Evolutionary conservation across 2,888 invertebrate genomes (phyloP).

Genomic region (Anthophora plumipes): DNA sequence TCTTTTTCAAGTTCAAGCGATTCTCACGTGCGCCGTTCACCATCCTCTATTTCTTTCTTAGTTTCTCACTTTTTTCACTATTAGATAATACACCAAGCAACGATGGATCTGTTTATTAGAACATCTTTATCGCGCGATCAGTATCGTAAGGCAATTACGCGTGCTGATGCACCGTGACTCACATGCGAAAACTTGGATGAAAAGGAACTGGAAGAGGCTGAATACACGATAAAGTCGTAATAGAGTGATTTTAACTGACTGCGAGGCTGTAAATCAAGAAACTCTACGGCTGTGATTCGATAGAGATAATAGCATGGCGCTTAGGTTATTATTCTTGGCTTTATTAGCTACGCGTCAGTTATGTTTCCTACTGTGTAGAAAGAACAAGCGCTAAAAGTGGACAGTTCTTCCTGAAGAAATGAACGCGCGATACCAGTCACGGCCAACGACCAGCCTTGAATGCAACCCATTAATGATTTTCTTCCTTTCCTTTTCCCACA

Average conservation of each 20-base stretch:
- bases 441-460: constrained; percentile 80
- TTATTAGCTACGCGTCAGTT: background rate
- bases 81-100: constrained; percentile 46
- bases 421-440: constrained; percentile 73
- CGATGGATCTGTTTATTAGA: constrained; percentile 14
- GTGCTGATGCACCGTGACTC: constrained; percentile 69
- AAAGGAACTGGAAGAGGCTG: constrained; percentile 22
- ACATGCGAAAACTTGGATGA: constrained; percentile 37
- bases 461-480: constrained; percentile 65
- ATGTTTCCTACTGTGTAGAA: background rate
- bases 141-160: constrained; percentile 27
- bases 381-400: constrained; percentile 34
- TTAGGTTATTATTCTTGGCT: too few relatives aligned
- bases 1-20: constrained; percentile 74
- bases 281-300: background rate
- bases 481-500: constrained; percentile 55
- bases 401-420: constrained; percentile 68
- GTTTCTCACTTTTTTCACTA: constrained; percentile 31
- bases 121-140: constrained; percentile 35
- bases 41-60: background rate
- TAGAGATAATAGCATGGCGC: background rate
- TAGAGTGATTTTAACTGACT: too few relatives aligned
- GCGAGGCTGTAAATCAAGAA: too few relatives aligned
- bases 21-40: constrained; percentile 73
- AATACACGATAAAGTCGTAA: too few relatives aligned